phyloP scores from a whole-genome alignment of 1,140 invertebrate species.

The Drosophila tristis region DNA sequence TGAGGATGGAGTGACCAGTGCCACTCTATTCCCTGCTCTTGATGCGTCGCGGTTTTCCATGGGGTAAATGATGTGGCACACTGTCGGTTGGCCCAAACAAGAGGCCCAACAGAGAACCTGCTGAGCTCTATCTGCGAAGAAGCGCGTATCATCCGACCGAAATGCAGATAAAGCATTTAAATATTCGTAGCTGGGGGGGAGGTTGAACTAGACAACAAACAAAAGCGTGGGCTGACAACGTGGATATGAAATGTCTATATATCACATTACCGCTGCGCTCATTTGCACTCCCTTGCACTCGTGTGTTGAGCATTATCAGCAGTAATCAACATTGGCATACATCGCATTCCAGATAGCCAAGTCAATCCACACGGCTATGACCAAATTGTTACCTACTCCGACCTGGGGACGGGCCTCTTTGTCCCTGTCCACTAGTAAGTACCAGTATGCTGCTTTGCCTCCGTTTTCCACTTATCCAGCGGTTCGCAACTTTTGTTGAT shows the following conservation, averaged over 20 bases:
- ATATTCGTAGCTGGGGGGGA: constrained; percentile 3
- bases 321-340: constrained; percentile 29
- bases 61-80: constrained; percentile 32
- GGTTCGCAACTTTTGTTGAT: constrained; percentile 17
- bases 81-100: constrained; percentile 15
- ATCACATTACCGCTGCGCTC: neutral
- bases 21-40: constrained; percentile 21
- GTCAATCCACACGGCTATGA: constrained; percentile 10
- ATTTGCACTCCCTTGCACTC: neutral
- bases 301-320: constrained; percentile 21
- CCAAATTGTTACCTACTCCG: neutral
- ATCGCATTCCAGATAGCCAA: constrained; percentile 18
- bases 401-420: constrained; percentile 35
- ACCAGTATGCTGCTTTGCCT: constrained; percentile 9
- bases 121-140: constrained; percentile 23
- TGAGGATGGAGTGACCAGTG: neutral
- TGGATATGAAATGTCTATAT: constrained; percentile 5
- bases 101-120: too few relatives aligned
- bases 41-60: constrained; percentile 12
- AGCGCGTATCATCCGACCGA: constrained; percentile 28
- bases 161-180: constrained; percentile 45
- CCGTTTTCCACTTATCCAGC: constrained; percentile 12
- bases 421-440: constrained; percentile 13
- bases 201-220: constrained; percentile 22
- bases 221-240: constrained; percentile 1